phyloP scores from a whole-genome alignment of 2,113 vertebrate genomes.

The Amblyornis subalaris region DNA sequence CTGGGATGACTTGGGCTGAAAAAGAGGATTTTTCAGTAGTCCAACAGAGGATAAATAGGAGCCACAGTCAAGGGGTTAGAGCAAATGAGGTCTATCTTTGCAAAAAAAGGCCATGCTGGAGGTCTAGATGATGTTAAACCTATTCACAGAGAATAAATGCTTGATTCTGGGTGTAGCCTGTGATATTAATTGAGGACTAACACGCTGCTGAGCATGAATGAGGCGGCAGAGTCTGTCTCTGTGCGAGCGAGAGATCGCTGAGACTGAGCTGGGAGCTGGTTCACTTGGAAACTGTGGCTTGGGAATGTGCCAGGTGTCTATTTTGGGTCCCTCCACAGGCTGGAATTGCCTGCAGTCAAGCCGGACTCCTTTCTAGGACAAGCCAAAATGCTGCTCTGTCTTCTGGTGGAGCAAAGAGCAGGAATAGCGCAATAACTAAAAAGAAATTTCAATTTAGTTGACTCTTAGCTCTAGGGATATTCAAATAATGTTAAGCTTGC shows the following conservation, averaged over 20 bases:
- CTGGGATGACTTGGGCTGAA: accelerated
- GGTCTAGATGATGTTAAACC: neutral
- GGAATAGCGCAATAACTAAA: neutral
- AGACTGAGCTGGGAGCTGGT: neutral
- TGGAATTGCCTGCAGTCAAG: neutral
- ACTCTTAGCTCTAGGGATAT: neutral
- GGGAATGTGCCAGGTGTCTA: slow-evolving; percentile 15
- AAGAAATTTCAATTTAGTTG: neutral
- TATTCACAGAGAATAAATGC: neutral
- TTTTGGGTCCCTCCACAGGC: neutral
- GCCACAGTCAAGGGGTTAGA: neutral
- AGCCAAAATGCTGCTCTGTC: neutral
- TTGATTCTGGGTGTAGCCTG: neutral
- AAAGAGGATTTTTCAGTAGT: neutral
- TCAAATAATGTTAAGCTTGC: neutral
- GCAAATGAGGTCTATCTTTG: neutral
- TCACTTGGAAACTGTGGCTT: slow-evolving; percentile 44
- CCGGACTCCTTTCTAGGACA: neutral
- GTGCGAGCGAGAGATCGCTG: neutral
- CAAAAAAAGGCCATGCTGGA: neutral
- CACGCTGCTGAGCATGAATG: neutral
- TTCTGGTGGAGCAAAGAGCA: neutral
- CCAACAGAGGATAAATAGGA: neutral
- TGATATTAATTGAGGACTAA: neutral
- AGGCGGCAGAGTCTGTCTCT: neutral